These are phyloP conservation scores for Microcebus lehilahytsara DNA, from an alignment of 2,113 vertebrate species.

Conservation along the genomic window DNA sequence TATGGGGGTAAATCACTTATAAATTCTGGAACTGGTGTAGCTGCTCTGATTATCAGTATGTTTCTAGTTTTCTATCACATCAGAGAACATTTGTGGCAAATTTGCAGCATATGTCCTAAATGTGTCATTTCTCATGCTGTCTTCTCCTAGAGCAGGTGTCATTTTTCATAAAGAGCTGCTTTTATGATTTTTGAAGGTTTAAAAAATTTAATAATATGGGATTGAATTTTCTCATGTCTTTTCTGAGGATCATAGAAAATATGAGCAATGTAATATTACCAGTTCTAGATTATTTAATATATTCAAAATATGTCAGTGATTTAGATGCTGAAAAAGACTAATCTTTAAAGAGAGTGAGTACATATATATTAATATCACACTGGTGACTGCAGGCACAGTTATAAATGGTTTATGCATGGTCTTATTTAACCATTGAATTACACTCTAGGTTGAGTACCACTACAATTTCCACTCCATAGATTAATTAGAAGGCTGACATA, in stretches of 20 bases:
- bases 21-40: not conserved
- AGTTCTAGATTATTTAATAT: not conserved
- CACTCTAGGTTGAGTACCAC: not conserved
- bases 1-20: not conserved
- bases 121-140: not conserved
- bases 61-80: not conserved
- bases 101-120: not conserved
- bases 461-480: not conserved
- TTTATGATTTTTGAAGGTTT: not conserved
- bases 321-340: not conserved
- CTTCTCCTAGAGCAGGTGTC: not conserved
- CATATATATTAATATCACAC: not conserved
- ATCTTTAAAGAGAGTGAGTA: too few relatives aligned
- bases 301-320: not conserved
- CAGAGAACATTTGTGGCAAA: not conserved
- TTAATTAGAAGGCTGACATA: not conserved
- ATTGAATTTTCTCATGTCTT: not conserved
- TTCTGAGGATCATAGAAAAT: not conserved
- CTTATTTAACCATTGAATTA: not conserved
- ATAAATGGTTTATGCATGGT: not conserved
- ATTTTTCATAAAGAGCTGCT: not conserved
- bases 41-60: not conserved
- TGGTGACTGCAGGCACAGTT: not conserved
- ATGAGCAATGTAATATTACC: not conserved
- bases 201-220: not conserved